Evolutionary conservation across 30 jellyfish, hydroid and myxozoan species (phyloP), one percentile per base, ranked within the genome.

Genomic region (Chrysaora quinquecirrha): DNA sequence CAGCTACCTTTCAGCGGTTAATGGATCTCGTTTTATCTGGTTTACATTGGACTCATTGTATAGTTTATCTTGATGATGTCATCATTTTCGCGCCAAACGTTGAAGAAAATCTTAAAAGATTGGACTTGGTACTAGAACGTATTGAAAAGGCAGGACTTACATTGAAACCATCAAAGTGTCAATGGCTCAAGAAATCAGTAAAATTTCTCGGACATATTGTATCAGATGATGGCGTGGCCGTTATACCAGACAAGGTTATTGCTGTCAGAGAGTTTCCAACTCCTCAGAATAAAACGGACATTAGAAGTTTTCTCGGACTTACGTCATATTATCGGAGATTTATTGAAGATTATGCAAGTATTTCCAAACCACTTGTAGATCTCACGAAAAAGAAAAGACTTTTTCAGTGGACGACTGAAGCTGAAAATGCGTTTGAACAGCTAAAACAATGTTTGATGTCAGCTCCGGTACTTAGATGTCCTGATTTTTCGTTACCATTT

Each of bases 1-100:
- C 92, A 32, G 85, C 78, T 10, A 50, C 85, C 9, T 82, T 82
- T 71, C 81, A 82, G 76, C 30, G 92, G 48, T 86, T 82, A 47
- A 82, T 66, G 76, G 79, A 82, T 33, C 47, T 20, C 19, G 92
- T 82, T 34, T 78, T 82, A 69, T 24, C 92, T 24, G 65, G 85
- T 18, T 67, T 67, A 27, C n/a, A n/a, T n/a, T n/a, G n/a, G n/a
- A n/a, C n/a, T n/a, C n/a, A n/a, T n/a, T n/a, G n/a, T n/a, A n/a
- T n/a, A n/a, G n/a, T n/a, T n/a, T n/a, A n/a, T n/a, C n/a, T n/a
- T n/a, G n/a, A n/a, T n/a, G n/a, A n/a, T n/a, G n/a, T n/a, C 76
- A 43, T 27, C n/a, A n/a, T n/a, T n/a, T n/a, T n/a, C n/a, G n/a
- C 86, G 1, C 78, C 86, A 23, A 67, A 76, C 3, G 47, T 22